Evolutionary conservation across 2,888 invertebrate genomes (phyloP), one percentile per base, ranked within the genome.

Genomic region (Hirtodrosophila trivittata): DNA sequence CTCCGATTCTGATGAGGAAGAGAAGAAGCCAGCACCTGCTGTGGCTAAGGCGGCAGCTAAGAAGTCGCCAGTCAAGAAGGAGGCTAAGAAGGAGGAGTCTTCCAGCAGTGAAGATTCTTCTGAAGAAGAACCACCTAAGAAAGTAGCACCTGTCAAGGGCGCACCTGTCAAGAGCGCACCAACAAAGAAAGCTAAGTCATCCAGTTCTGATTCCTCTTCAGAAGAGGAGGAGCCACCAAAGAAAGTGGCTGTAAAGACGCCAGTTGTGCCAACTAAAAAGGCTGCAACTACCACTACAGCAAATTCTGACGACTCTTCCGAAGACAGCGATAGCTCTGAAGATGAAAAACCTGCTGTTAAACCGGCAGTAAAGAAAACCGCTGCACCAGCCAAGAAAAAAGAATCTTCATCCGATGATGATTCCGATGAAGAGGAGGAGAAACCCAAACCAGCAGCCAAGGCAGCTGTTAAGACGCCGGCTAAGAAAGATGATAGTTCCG

Each of bases 101-200:
- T 91, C 91, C 25, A 90, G 90, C 60, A 90, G 90, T 52, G 91
- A 91, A 7, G 91, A 91, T 12, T 89, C 89, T 18, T 90, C 90
- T 6, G 91, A 92, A 52, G 90, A 90, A 54, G 64, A 70, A n/a
- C 54, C 72, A 0, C 35, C 68, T 5, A 63, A 62, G 5, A 73
- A 71, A 12, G 26, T 42, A 3, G 2, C 56, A 7, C 43, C 38
- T 0, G 12, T 21, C 6, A 73, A 71, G 30, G 68, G 43, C 2
- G 14, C 87, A 10, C 72, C 80, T 3, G 74, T 75, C 14, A 60
- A 70, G 25, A 55, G 64, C 3, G 42, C 55, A 3, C 42, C 52
- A 1, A 45, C 42, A 10, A 55, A 63, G 16, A 63, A 59, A 38
- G 58, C 51, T 3, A 70, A 60, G 38, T 91, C n/a, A n/a, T n/a